phyloP scores from a whole-genome alignment of 2,113 vertebrate genomes.

The Nothoprocta pentlandii region DNA sequence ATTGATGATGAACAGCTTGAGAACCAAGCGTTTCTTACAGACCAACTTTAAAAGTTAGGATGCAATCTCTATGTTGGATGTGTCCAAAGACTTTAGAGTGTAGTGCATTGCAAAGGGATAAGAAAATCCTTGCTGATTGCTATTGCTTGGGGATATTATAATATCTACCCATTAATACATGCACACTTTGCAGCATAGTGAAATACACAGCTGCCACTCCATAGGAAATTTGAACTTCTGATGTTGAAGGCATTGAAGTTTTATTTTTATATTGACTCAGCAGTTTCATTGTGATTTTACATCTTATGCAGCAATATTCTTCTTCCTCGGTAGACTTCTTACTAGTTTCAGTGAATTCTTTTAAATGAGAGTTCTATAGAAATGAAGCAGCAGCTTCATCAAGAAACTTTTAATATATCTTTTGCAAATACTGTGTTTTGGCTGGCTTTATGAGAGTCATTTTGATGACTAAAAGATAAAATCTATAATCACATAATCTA shows the following conservation, averaged over 20 bases:
- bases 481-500: not conserved
- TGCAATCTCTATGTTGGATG: not conserved
- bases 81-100: not conserved
- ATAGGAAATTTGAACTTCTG: not conserved
- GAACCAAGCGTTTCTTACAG: fast-evolving
- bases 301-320: not conserved
- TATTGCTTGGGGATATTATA: fast-evolving
- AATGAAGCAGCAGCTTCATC: fast-evolving
- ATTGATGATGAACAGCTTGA: not conserved
- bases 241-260: not conserved
- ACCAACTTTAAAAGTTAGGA: not conserved
- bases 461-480: not conserved
- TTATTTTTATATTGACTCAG: not conserved
- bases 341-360: not conserved
- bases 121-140: not conserved
- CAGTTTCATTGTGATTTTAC: not conserved
- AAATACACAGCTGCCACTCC: not conserved
- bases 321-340: not conserved
- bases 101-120: not conserved
- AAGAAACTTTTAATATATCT: not conserved
- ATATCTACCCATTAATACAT: not conserved
- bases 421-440: not conserved
- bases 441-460: not conserved
- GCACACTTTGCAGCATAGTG: not conserved
- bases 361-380: not conserved